phyloP scores from a whole-genome alignment of 2,797 vertebrate genomes.

The Halcyon chelicuti region DNA sequence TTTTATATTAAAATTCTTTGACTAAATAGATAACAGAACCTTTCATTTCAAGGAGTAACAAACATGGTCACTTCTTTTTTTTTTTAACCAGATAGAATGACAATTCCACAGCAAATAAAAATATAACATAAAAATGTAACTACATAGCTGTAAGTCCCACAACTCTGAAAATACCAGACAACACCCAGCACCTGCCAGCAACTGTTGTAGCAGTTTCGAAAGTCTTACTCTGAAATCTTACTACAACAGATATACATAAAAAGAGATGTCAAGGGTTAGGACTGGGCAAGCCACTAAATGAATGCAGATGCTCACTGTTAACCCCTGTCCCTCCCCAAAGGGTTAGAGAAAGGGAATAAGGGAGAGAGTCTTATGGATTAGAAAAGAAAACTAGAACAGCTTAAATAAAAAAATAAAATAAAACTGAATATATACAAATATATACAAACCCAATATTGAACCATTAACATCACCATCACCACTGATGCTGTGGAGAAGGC shows the following conservation, averaged over 20 bases:
- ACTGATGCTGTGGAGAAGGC: no score
- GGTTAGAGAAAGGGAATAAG: no score
- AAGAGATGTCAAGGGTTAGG: not conserved
- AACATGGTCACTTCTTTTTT: not conserved
- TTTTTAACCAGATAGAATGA: not conserved
- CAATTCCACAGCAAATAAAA: not conserved
- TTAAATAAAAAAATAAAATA: no score
- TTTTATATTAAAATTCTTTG: not conserved
- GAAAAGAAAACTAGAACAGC: no score
- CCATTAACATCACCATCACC: no score
- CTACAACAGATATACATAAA: not conserved
- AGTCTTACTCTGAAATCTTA: not conserved
- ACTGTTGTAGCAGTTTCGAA: not conserved
- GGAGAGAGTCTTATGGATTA: no score
- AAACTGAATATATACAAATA: no score
- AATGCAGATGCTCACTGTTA: no score
- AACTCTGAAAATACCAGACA: not conserved
- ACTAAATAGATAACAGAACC: not conserved
- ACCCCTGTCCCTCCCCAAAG: no score
- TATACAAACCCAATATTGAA: no score
- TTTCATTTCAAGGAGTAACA: not conserved
- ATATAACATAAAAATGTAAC: not conserved
- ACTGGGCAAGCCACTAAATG: no score
- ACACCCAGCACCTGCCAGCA: not conserved
- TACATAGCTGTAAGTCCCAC: not conserved